Evolutionary conservation across 2,113 vertebrate species (phyloP).

Genomic region (Callocephalon fimbriatum): DNA sequence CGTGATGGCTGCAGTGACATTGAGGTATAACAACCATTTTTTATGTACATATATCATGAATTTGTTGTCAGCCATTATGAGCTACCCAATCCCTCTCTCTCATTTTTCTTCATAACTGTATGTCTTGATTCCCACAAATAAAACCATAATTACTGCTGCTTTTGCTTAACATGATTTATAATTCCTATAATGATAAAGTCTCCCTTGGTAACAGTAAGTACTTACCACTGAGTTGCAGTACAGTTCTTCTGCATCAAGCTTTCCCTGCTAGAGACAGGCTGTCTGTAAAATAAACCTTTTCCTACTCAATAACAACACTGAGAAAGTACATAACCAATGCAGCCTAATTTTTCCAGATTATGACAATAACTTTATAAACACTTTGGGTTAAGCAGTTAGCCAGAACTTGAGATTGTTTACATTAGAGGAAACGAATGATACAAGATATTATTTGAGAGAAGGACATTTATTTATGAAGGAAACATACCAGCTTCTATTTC

Average conservation of each 20-base stretch:
- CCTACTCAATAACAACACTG: neutral
- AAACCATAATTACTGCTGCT: constrained; percentile 16
- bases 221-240: neutral
- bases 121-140: constrained; percentile 7
- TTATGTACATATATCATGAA: neutral
- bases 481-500: neutral
- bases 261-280: neutral
- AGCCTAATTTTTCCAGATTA: neutral
- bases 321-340: neutral
- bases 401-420: neutral
- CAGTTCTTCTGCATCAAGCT: neutral
- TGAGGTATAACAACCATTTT: neutral
- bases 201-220: neutral
- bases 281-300: neutral
- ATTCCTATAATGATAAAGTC: neutral
- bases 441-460: neutral
- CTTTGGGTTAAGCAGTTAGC: neutral
- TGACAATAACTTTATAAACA: neutral
- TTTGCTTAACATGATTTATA: constrained; percentile 41
- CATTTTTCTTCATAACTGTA: constrained; percentile 17
- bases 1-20: fast-evolving
- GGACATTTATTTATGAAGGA: neutral
- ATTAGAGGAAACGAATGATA: neutral
- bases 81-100: neutral
- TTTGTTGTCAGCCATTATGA: neutral